Evolutionary conservation across 2,797 vertebrate species (phyloP).

Genomic region (Lepilemur ruficaudatus): DNA sequence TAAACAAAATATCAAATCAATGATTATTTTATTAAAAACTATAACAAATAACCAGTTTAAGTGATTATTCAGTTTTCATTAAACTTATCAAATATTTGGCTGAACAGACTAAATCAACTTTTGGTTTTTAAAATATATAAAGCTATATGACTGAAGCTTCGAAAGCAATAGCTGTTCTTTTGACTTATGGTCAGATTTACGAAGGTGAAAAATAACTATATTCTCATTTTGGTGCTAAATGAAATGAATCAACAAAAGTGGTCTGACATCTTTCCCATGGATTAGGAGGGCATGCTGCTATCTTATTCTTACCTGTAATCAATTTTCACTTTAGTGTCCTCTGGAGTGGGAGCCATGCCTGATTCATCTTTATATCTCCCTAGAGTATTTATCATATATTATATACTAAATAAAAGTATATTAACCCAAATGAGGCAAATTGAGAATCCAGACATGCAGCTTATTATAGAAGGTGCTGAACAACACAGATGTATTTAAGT

Average conservation of each 20-base stretch:
- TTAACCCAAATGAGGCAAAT: neutral
- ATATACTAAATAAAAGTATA: neutral
- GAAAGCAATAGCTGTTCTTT: neutral
- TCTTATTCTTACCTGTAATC: neutral
- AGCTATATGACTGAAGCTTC: neutral
- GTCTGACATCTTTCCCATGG: neutral
- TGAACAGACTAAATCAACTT: neutral
- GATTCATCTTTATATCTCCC: neutral
- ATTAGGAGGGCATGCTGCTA: neutral
- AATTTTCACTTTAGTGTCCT: neutral
- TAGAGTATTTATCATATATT: neutral
- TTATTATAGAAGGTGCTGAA: neutral
- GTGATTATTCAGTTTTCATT: neutral
- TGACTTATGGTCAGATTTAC: neutral
- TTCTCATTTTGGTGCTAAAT: neutral
- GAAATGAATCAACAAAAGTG: neutral
- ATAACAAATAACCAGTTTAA: neutral
- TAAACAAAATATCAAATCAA: constrained; percentile 7
- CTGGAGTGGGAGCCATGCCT: neutral
- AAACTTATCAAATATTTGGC: neutral
- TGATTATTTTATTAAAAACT: neutral
- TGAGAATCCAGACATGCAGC: neutral
- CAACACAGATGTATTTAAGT: neutral
- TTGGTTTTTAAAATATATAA: neutral
- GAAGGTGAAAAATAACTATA: neutral